These are phyloP conservation scores for Clusia tigrina DNA, from an alignment of 2,888 invertebrate species.

Conservation along the genomic window DNA sequence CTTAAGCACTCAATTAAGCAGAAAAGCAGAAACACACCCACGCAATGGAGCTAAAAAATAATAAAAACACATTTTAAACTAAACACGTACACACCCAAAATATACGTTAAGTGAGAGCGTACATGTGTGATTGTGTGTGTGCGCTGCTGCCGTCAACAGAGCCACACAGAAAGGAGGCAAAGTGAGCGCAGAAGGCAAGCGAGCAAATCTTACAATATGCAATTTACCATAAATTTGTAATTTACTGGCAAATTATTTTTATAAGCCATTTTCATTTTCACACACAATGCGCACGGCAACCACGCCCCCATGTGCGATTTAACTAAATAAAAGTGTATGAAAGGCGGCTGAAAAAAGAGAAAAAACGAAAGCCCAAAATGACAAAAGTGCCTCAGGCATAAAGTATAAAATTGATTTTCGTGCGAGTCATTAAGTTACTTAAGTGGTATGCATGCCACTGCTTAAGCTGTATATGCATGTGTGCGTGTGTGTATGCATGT, in stretches of 20 bases:
- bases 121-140: background rate
- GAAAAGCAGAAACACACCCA: too few relatives aligned
- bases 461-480: too few relatives aligned
- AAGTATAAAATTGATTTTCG: slow-evolving; percentile 49
- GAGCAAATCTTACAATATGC: slow-evolving; percentile 52
- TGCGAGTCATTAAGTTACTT: slow-evolving; percentile 48
- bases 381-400: slow-evolving; percentile 30
- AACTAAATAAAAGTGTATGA: too few relatives aligned
- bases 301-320: background rate
- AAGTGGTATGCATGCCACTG: too few relatives aligned
- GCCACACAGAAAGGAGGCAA: background rate
- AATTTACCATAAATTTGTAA: slow-evolving; percentile 56
- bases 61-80: too few relatives aligned
- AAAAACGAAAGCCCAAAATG: background rate
- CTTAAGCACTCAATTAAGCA: too few relatives aligned
- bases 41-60: too few relatives aligned
- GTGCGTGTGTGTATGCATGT: slow-evolving; percentile 9
- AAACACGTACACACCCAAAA: too few relatives aligned
- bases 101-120: too few relatives aligned
- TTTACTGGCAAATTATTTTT: slow-evolving; percentile 55
- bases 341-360: background rate
- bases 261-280: slow-evolving; percentile 55
- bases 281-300: slow-evolving; percentile 30
- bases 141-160: background rate
- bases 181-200: too few relatives aligned